A percentile compares a stretch with the other conserved stretches of the same genome.
Conservation (phyloP, 2,888 invertebrate species). For the Himalopsyche japonica region DNA sequence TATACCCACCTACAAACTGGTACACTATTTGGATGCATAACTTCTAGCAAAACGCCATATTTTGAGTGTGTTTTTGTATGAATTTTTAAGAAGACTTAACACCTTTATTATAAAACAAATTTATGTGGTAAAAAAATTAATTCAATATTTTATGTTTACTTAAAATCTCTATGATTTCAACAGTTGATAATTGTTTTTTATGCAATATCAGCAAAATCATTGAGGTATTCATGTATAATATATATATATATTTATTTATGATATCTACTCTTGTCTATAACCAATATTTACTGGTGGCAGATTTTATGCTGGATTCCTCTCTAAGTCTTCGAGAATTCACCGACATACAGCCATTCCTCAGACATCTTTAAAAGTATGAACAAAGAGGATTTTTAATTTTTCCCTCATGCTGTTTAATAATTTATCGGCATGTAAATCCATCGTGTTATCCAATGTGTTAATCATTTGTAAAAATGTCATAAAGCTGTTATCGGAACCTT, state of each 20-base stretch:
- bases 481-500: background rate
- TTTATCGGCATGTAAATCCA: background rate
- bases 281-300: conserved; percentile 45
- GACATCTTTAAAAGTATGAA: conserved; percentile 52
- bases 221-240: background rate
- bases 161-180: background rate
- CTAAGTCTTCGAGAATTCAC: conserved; percentile 56
- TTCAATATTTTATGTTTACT: background rate
- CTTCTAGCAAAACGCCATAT: no score
- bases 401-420: background rate
- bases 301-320: conserved; percentile 57
- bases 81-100: background rate
- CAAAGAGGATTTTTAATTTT: conserved; percentile 12
- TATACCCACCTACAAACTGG: no score
- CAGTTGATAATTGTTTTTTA: background rate
- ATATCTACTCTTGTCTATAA: background rate
- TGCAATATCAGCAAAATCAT: no score
- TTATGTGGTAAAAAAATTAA: background rate
- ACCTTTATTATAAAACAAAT: background rate
- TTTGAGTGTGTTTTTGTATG: no score
- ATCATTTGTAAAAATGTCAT: background rate
- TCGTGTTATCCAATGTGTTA: background rate
- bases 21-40: no score
- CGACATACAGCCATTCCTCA: conserved; percentile 58
- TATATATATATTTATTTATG: background rate